These are phyloP conservation scores for Sinosuthora webbiana DNA, from an alignment of 2,113 vertebrate species.

Conservation along the genomic window DNA sequence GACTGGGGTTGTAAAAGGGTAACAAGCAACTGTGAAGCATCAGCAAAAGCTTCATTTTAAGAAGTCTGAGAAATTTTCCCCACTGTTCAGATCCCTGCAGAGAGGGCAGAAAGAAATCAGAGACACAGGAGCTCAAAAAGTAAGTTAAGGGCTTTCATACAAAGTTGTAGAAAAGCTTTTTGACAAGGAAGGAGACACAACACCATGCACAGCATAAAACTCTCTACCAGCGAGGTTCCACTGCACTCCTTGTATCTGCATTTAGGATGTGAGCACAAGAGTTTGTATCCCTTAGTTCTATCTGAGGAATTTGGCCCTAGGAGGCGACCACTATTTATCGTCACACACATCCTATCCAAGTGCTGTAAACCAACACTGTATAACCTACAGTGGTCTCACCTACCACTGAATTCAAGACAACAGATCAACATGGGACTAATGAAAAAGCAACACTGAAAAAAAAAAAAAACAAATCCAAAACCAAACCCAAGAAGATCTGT, in stretches of 20 bases:
- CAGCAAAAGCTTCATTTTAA: not conserved
- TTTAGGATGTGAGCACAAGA: not conserved
- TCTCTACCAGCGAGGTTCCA: not conserved
- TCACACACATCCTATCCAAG: not conserved
- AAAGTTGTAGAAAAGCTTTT: not conserved
- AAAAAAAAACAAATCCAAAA: too few relatives aligned
- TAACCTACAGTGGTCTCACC: not conserved
- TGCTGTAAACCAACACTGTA: not conserved
- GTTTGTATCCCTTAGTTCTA: not conserved
- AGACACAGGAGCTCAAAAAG: not conserved
- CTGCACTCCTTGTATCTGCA: not conserved
- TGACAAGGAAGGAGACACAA: not conserved
- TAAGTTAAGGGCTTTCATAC: not conserved
- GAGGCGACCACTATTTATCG: not conserved
- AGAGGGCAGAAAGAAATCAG: not conserved
- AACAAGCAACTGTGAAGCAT: not conserved
- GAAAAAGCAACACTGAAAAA: not conserved
- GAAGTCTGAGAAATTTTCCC: not conserved
- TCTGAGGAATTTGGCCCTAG: not conserved
- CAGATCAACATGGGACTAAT: not conserved
- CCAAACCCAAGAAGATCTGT: too few relatives aligned
- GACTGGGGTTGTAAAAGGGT: not conserved
- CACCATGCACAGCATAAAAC: not conserved
- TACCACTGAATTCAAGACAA: not conserved
- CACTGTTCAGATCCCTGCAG: not conserved